Evolutionary conservation across 2,113 vertebrate species (phyloP).

Genomic region (Rhinolophus sinicus): DNA sequence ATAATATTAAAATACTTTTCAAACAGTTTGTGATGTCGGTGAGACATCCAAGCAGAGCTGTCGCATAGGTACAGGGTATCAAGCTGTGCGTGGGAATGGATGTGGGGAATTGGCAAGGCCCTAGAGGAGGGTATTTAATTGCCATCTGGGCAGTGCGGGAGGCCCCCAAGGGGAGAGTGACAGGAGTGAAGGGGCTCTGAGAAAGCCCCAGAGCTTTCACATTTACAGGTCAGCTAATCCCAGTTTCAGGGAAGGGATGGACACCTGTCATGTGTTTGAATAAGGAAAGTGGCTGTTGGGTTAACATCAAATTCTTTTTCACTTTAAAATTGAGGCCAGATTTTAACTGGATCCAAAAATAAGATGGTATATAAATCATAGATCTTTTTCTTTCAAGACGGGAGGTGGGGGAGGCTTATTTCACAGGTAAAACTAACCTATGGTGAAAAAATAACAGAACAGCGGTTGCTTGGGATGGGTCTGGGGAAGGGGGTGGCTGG

Average conservation of each 20-base stretch:
- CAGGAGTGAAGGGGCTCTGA: no score
- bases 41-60: background rate
- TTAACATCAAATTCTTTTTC: background rate
- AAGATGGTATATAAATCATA: background rate
- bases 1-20: background rate
- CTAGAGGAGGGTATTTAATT: background rate
- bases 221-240: background rate
- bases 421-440: background rate
- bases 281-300: background rate
- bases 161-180: no score
- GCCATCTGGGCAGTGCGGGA: background rate
- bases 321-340: background rate
- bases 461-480: background rate
- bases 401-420: background rate
- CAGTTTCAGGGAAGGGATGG: background rate
- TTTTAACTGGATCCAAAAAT: background rate
- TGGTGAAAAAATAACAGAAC: background rate
- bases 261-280: background rate
- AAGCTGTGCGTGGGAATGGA: background rate
- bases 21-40: background rate
- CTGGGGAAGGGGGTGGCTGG: background rate
- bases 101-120: fast-evolving
- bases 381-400: background rate
- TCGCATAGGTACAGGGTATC: background rate
- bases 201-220: background rate